Base-by-base conservation (phyloP, 2,888 invertebrate genomes). In the Slavum lentiscoides region DNA sequence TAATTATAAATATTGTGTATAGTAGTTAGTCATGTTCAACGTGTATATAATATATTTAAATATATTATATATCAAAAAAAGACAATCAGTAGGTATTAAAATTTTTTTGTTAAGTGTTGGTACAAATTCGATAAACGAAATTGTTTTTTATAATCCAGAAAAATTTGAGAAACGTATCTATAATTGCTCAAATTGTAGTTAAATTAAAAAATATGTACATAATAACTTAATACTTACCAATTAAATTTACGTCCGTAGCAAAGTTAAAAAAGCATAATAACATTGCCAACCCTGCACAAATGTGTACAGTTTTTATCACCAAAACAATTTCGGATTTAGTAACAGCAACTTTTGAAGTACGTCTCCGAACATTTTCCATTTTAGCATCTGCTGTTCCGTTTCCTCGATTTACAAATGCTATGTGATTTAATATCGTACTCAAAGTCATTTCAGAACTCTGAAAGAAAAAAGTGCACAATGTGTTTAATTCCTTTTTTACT, bases 381-480 rank as follows among this genome's bases (percentile, higher is more conserved):
- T 77, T 82, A 37, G 82, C 72, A 49, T 82, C 83, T 21, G 82
- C 82, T 19, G 81, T 82, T 53, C 70, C 82, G 8, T 73, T 84
- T 61, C 81, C 84, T 69, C 86, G 86, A 85, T 88, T 89, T 75
- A 88, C 88, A 83, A 88, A 88, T 19, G 89, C 89, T 76, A 89
- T 89, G 84, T 89, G 89, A 84, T 89, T 88, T 82, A 89, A 84
- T 84, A 89, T 88, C 30, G 88, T 88, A 75, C 88, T 87, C 73
- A 89, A 86, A 4, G 88, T 88, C 82, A 88, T 80, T 64, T 80
- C 80, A 64, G 80, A 72, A 72, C 80, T 80, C 80, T 80, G 58
- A 62, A 69, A 76, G 8, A 68, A 61, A 49, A 68, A 61, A 49
- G 61, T 49, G 3, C 6, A 15, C 30, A 37, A 19, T 19, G 4